Evolutionary conservation across 2,888 invertebrate species (phyloP).

Genomic region (Mesodorylaimus sp.): DNA sequence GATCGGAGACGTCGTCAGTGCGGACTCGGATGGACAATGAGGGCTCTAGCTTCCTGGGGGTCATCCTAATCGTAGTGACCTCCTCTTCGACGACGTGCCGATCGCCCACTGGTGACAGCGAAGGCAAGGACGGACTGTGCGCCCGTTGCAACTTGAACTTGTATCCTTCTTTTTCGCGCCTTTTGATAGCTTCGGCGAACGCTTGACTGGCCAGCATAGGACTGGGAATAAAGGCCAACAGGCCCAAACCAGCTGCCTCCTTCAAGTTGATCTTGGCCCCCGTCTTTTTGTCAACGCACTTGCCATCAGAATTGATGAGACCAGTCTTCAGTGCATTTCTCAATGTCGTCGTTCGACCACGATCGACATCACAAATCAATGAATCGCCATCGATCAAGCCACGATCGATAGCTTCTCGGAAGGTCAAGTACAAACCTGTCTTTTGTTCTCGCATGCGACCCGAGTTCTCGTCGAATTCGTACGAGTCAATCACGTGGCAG

Average conservation of each 20-base stretch:
- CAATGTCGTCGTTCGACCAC: conserved; percentile 48
- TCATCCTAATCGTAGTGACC: neutral
- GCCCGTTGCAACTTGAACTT: neutral
- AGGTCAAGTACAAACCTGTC: conserved; percentile 54
- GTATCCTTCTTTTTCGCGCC: conserved; percentile 17
- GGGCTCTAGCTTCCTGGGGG: neutral
- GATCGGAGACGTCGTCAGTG: conserved; percentile 9
- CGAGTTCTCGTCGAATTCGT: conserved; percentile 26
- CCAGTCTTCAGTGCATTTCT: conserved; percentile 51
- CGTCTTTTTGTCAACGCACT: conserved; percentile 45
- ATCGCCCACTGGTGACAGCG: neutral
- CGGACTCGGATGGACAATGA: neutral
- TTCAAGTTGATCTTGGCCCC: conserved; percentile 42
- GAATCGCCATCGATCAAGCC: conserved; percentile 43
- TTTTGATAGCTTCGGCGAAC: conserved; percentile 54
- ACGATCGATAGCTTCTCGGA: conserved; percentile 58
- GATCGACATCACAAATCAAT: conserved; percentile 49
- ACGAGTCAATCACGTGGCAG: conserved; percentile 47
- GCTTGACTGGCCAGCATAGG: conserved; percentile 68
- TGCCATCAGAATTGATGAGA: conserved; percentile 43
- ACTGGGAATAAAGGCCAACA: conserved; percentile 62
- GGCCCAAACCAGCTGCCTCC: conserved; percentile 59
- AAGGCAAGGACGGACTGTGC: neutral
- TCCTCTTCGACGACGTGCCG: neutral
- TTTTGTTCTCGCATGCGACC: conserved; percentile 63